Conservation (phyloP, 2,888 invertebrate species). For the Ichneumon xanthorius region DNA sequence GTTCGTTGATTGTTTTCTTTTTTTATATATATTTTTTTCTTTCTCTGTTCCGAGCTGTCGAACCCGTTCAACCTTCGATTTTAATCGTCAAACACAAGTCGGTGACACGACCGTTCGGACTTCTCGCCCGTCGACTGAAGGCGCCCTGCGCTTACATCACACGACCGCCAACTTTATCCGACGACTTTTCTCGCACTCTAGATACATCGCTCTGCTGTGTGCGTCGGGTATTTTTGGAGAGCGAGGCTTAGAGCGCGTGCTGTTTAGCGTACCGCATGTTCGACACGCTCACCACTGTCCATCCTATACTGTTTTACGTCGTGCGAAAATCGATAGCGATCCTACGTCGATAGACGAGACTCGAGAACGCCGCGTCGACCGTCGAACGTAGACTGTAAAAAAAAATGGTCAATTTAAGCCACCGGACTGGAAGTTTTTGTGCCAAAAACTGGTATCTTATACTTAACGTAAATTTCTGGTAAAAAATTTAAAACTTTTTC, state of each 20-base stretch:
- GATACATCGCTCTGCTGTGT: conserved; percentile 66
- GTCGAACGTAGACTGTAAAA: background rate
- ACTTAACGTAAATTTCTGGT: no score
- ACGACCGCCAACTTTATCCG: conserved; percentile 54
- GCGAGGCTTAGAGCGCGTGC: conserved; percentile 54
- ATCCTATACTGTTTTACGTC: background rate
- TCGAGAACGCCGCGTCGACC: background rate
- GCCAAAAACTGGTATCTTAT: no score
- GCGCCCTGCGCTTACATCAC: conserved; percentile 71
- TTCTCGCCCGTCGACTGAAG: conserved; percentile 69
- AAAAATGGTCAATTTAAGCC: no score
- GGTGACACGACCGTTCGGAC: conserved; percentile 66
- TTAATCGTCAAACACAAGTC: conserved; percentile 50
- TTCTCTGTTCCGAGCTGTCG: background rate
- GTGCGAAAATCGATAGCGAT: background rate
- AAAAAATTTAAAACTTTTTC: no score
- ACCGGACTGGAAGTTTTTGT: no score
- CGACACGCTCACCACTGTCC: background rate
- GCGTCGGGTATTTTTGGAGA: conserved; percentile 69
- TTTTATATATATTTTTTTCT: background rate
- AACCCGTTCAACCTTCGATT: conserved; percentile 21
- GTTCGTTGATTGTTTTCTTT: background rate
- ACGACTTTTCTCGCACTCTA: conserved; percentile 63
- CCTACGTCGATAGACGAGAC: background rate
- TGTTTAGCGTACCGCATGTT: conserved; percentile 9